Base-by-base conservation (phyloP, 2,888 invertebrate genomes). In the Elegia similella region DNA sequence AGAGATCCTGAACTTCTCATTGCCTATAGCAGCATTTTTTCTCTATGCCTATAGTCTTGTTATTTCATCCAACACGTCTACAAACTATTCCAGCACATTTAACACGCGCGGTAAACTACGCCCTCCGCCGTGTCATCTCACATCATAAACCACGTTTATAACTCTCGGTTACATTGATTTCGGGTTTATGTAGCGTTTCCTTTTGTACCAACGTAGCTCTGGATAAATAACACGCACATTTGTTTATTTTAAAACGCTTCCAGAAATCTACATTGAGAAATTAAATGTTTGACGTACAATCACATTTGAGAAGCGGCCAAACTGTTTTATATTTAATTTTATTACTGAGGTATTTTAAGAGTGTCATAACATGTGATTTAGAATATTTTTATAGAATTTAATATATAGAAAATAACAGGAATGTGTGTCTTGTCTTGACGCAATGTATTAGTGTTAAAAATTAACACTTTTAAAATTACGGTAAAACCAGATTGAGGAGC, bases 131-230 rank as follows among this genome's bases (percentile, higher is more conserved):
- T 73, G 70, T 77, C 77, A 77, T 78, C 66, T 71, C 75, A 73
- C 72, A 66, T 76, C 79, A 82, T 84, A 83, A 84, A 84, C 67
- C 63, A 57, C 65, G 73, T 78, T 83, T 84, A 79, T 62, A 62
- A 65, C 68, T 67, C 59, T 67, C 63, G 57, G 69, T 62, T 63
- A 64, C 65, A 69, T 70, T 63, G 72, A 70, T 76, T 67, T 61
- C 60, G 61, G 57, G 67, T 74, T 73, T 71, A 70, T 64, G 68
- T 59, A 44, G 58, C 58, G 54, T 62, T 61, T 48, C 53, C 57
- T 23, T 58, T 59, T 43, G 42, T 50, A 54, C 42, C 10, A 32
- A 53, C 23, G 17, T n/a, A 29, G 2, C 8, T 12, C 30, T 16
- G 12, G 32, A 16, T 32, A 34, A 55, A 55, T 55, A 47, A 13